These are phyloP conservation scores for Brachionus rotundiformis DNA, from an alignment of 1,140 invertebrate genomes.

Conservation along the genomic window DNA sequence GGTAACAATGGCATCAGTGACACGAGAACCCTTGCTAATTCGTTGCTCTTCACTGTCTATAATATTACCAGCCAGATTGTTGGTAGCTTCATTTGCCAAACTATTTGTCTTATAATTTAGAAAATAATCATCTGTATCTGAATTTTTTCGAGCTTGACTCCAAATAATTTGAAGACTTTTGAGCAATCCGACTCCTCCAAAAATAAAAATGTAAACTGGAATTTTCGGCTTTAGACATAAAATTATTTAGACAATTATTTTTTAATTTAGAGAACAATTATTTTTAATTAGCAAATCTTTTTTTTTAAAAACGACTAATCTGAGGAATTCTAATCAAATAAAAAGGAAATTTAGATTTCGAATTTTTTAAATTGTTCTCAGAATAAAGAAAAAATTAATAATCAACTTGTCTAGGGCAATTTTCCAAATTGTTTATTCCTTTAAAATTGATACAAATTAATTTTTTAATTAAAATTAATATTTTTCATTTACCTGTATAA, in stretches of 20 bases:
- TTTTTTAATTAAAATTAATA: not conserved
- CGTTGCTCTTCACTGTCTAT: conserved; percentile 53
- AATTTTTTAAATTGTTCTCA: not conserved
- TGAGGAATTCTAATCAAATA: not conserved
- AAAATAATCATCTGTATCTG: conserved; percentile 16
- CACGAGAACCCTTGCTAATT: conserved; percentile 58
- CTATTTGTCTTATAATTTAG: not conserved
- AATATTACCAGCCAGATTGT: not conserved
- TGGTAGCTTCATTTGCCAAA: not conserved
- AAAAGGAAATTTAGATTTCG: not conserved
- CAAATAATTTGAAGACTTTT: conserved; percentile 67
- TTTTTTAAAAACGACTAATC: not conserved
- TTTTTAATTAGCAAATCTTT: not conserved
- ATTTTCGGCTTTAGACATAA: conserved; percentile 55
- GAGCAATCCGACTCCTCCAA: conserved; percentile 58
- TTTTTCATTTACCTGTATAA: conserved; percentile 13
- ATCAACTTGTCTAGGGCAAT: conserved; percentile 24
- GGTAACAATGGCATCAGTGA: conserved; percentile 56
- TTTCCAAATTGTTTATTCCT: conserved; percentile 38
- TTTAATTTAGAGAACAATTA: not conserved
- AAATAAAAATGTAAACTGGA: conserved; percentile 59
- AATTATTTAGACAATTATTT: not conserved
- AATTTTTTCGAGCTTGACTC: conserved; percentile 68
- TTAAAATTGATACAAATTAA: not conserved
- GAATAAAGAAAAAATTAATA: not conserved